Evolutionary conservation across 2,113 vertebrate genomes (phyloP).

Genomic region (Hoplias malabaricus): DNA sequence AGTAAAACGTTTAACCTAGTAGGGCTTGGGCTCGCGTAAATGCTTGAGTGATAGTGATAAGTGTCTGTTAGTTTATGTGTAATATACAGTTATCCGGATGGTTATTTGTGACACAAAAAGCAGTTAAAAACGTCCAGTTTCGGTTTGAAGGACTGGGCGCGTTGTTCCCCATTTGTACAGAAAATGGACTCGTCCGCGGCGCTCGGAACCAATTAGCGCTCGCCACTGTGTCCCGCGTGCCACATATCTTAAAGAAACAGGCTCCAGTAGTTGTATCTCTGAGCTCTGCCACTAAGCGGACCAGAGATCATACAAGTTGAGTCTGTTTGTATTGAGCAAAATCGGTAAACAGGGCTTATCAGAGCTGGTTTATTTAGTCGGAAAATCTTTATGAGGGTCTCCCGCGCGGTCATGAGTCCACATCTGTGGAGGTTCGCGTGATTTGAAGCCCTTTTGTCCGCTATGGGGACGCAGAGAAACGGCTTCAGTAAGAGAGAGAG

Average conservation of each 20-base stretch:
- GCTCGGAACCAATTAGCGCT: neutral
- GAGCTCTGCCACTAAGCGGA: neutral
- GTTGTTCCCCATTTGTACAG: neutral
- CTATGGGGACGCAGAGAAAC: slow-evolving; percentile 66
- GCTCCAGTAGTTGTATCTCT: neutral
- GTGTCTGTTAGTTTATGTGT: no score
- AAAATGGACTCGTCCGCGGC: neutral
- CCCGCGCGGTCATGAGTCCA: neutral
- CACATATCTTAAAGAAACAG: neutral
- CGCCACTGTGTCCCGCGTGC: neutral
- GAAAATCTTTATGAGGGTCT: neutral
- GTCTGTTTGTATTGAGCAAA: neutral
- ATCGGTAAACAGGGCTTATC: neutral
- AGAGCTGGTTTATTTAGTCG: neutral
- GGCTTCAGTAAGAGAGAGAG: slow-evolving; percentile 61
- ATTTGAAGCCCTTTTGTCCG: neutral
- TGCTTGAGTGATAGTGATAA: neutral
- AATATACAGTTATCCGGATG: no score
- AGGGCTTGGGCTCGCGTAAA: neutral
- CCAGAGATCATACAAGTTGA: no score
- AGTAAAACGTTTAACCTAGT: neutral
- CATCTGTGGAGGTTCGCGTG: neutral
- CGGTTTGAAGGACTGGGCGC: neutral
- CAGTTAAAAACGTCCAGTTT: neutral
- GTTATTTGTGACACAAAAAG: neutral